These are phyloP conservation scores for Pilophorus perplexus DNA, from an alignment of 2,888 invertebrate species.

Conservation along the genomic window DNA sequence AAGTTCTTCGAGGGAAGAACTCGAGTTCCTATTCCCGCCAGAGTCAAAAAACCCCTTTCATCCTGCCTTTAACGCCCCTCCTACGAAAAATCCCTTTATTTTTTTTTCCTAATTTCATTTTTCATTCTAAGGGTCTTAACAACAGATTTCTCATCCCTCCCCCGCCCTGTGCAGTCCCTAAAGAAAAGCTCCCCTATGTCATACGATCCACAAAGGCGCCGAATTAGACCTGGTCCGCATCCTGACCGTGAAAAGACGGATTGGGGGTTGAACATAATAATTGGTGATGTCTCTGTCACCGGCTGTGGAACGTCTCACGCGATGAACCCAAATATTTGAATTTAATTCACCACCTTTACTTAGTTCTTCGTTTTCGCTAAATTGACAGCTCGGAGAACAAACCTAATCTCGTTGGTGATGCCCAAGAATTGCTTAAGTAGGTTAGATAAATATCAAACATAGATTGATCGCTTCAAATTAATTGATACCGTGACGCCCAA, in stretches of 20 bases:
- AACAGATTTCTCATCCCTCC: conserved; percentile 12
- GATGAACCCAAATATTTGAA: too few relatives aligned
- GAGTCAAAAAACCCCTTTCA: conserved; percentile 33
- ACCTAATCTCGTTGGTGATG: too few relatives aligned
- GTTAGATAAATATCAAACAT: too few relatives aligned
- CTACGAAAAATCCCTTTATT: neutral
- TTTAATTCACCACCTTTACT: too few relatives aligned
- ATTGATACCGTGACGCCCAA: too few relatives aligned
- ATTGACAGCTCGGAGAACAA: too few relatives aligned
- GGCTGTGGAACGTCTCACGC: too few relatives aligned
- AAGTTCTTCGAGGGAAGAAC: conserved; percentile 11
- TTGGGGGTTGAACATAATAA: neutral
- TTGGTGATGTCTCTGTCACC: neutral
- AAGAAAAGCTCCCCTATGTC: conserved; percentile 2
- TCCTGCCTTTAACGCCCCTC: conserved; percentile 6
- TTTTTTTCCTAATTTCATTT: conserved; percentile 11
- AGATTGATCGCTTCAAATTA: too few relatives aligned
- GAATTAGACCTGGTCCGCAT: conserved; percentile 18
- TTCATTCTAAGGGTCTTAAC: neutral
- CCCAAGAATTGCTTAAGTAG: too few relatives aligned
- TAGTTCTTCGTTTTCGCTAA: too few relatives aligned
- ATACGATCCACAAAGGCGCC: conserved; percentile 29
- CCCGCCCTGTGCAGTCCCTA: neutral
- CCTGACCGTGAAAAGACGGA: neutral
- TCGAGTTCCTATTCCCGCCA: conserved; percentile 1